Base-by-base conservation (phyloP, 2,797 vertebrate species). In the Amazona ochrocephala region DNA sequence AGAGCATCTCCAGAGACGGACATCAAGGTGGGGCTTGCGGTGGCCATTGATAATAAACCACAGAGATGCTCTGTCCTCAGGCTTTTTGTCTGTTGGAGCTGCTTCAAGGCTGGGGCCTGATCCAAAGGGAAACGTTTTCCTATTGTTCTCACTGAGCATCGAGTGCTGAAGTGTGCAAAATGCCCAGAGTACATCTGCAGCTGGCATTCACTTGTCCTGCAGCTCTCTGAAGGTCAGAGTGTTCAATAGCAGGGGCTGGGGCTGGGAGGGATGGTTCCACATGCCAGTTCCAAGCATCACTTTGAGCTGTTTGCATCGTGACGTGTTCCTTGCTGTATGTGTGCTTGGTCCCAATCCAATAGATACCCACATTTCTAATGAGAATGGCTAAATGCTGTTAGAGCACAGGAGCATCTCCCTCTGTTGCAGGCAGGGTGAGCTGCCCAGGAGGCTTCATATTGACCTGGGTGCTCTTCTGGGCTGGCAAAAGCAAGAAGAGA, bases 101-200 rank as follows among this genome's bases (percentile, higher is more conserved):
- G 41, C 73, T 74, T 32, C 50, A 41, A 79, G 48, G 51, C 56
- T 85, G 70, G 42, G 32, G 22, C 22, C 48, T 42, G 77, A 93
- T 85, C 75, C 90, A 92, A 54, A 94, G 84, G 23, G 65, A 85
- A 75, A 41, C 27, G 42, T 50, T 71, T 77, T 44, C 72, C 68
- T 62, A 4, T 90, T 93, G 88, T 90, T 95, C 56, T 62, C 42
- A 27, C 5, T 39, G 30, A 84, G 41, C 61, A 14, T 32, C 0
- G 2, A 58, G 71, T 67, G 81, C 88, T 83, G 72, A 89, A 87
- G 82, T 4, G 3, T 85, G 92, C 86, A 80, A 2, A 92, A 56
- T 22, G 68, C 72, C 60, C 34, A 5, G 60, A 76, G 79, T 37
- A 45, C 45, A 24, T 80, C 76, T 85, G 90, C 92, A 92, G 89